Conservation (phyloP, 2,888 invertebrate genomes). For the Tenthredo scrophulariae region DNA sequence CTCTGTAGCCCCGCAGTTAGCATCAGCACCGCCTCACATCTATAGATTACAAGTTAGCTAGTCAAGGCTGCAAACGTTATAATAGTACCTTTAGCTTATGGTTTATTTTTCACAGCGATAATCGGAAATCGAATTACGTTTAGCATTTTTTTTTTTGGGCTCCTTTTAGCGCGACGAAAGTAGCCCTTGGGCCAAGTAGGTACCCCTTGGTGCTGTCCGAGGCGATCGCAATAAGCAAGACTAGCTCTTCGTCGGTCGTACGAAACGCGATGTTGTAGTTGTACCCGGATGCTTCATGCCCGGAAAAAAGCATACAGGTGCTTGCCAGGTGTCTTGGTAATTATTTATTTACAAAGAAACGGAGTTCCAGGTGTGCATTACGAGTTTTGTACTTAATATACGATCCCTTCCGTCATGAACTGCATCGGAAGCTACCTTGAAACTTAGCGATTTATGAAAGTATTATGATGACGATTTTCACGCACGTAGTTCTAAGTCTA, state of each 20-base stretch:
- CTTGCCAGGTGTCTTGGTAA: slow-evolving; percentile 55
- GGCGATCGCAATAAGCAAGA: slow-evolving; percentile 55
- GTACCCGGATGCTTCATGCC: slow-evolving; percentile 59
- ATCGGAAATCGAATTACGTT: too few relatives aligned
- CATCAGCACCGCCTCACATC: too few relatives aligned
- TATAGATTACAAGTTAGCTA: too few relatives aligned
- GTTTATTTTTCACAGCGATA: too few relatives aligned
- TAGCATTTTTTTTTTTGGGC: too few relatives aligned
- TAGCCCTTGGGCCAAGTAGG: slow-evolving; percentile 18
- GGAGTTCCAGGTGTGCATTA: slow-evolving; percentile 56
- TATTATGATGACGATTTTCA: not conserved
- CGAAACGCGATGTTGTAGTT: slow-evolving; percentile 57
- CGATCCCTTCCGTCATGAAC: not conserved
- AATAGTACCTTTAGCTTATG: too few relatives aligned
- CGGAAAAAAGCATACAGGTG: slow-evolving; percentile 54
- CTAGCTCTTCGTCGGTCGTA: slow-evolving; percentile 56
- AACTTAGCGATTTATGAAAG: not conserved
- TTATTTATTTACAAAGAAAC: slow-evolving; percentile 52
- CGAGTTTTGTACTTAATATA: not conserved
- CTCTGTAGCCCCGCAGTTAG: slow-evolving; percentile 51
- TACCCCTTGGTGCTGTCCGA: slow-evolving; percentile 54
- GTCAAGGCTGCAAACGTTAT: too few relatives aligned
- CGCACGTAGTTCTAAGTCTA: not conserved
- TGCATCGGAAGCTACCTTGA: not conserved
- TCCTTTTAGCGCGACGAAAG: too few relatives aligned